Conservation (phyloP, 2,113 vertebrate genomes). For the Gymnarchus niloticus region DNA sequence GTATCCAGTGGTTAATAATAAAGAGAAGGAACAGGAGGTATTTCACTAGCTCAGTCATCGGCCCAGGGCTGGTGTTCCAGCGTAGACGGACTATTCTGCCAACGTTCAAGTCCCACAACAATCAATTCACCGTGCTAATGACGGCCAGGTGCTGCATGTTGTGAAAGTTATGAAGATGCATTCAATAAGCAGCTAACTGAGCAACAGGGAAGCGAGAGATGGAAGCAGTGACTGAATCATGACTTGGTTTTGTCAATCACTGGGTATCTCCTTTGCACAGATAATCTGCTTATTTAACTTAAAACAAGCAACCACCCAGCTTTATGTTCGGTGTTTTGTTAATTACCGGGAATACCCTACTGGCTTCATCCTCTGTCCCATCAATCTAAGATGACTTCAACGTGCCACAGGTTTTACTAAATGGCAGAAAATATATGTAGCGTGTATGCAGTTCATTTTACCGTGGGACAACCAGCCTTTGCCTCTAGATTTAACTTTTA, state of each 20-base stretch:
- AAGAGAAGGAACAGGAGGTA: background rate
- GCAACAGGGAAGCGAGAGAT: background rate
- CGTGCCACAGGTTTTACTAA: background rate
- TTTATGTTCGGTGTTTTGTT: background rate
- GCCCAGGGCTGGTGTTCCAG: background rate
- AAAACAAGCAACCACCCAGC: background rate
- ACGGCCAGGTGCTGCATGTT: background rate
- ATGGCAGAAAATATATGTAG: too few species aligned
- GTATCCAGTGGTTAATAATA: background rate
- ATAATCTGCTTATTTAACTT: background rate
- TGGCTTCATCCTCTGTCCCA: background rate
- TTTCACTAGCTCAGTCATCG: background rate
- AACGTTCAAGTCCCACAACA: background rate
- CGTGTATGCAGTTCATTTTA: too few species aligned
- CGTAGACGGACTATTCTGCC: background rate
- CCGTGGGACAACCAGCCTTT: too few species aligned
- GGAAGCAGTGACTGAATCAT: background rate
- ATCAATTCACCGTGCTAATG: background rate
- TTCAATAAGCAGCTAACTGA: background rate
- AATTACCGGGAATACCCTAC: background rate
- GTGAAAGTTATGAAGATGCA: background rate
- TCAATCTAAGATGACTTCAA: background rate
- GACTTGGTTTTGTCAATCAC: background rate
- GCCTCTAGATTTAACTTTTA: background rate
- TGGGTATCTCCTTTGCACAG: background rate